These are phyloP conservation scores for Pipa parva DNA, from an alignment of 2,113 vertebrate species.

Conservation along the genomic window DNA sequence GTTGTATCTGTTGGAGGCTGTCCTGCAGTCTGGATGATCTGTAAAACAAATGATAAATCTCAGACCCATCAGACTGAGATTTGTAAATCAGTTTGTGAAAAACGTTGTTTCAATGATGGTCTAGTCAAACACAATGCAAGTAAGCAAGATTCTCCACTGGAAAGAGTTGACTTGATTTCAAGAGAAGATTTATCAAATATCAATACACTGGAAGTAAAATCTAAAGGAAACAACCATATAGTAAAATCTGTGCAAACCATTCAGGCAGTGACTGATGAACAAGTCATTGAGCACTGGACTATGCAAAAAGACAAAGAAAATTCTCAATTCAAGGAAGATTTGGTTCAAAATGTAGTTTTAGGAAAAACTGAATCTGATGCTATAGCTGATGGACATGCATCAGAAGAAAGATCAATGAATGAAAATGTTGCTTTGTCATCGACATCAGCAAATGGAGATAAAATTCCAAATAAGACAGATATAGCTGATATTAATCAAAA, in stretches of 20 bases:
- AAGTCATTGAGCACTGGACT: neutral
- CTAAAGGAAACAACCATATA: neutral
- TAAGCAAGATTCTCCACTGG: neutral
- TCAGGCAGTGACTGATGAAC: neutral
- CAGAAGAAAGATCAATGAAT: neutral
- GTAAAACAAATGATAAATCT: conserved; percentile 20
- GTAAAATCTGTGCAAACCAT: neutral
- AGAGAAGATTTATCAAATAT: neutral
- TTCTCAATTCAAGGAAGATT: neutral
- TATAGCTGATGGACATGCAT: neutral
- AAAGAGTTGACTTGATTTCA: neutral
- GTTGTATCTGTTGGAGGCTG: conserved; percentile 50
- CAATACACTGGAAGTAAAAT: neutral
- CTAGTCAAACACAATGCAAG: neutral
- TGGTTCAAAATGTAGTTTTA: neutral
- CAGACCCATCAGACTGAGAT: neutral
- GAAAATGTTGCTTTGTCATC: neutral
- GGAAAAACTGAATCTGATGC: neutral
- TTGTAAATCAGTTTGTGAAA: too few relatives aligned
- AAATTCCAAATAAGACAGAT: neutral
- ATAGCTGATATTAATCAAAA: neutral
- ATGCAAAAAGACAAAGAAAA: neutral
- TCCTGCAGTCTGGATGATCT: conserved; percentile 54
- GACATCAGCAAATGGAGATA: neutral
- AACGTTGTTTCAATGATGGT: neutral